Percentiles rank a stretch among this genome's conserved stretches.
These are phyloP conservation scores for Anthoscopus minutus DNA, from an alignment of 2,113 vertebrate genomes.

Conservation along the genomic window DNA sequence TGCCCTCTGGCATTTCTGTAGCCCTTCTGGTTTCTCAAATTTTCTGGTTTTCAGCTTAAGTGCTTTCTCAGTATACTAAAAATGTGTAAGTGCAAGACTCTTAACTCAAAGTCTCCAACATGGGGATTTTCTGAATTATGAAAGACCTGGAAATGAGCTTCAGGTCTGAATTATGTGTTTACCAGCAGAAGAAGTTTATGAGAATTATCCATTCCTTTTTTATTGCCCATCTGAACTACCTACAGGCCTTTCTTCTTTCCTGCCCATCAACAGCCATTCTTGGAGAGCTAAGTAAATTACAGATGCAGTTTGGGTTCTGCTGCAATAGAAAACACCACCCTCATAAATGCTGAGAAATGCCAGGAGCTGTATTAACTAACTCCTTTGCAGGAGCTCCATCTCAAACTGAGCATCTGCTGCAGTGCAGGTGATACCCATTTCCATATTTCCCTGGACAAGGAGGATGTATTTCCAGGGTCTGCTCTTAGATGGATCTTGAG, in stretches of 20 bases:
- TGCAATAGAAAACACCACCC: not conserved
- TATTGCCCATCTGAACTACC: not conserved
- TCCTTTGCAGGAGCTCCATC: not conserved
- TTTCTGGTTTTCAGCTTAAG: not conserved
- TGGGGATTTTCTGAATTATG: not conserved
- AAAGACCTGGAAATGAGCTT: not conserved
- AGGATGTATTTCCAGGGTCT: not conserved
- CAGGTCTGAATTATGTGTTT: not conserved
- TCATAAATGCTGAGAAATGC: not conserved
- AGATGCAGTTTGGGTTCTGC: not conserved
- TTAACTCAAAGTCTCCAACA: not conserved
- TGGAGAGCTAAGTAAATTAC: not conserved
- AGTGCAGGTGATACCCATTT: not conserved
- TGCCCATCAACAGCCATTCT: not conserved
- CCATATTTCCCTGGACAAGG: not conserved
- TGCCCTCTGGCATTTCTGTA: not conserved
- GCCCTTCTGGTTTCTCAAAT: not conserved
- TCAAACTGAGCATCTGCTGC: not conserved
- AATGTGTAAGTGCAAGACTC: not conserved
- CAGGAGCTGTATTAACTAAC: not conserved
- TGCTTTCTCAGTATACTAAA: not conserved
- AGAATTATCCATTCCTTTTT: not conserved
- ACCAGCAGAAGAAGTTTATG: not conserved
- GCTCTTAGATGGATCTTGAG: fast-evolving
- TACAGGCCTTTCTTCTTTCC: not conserved